Percentiles rank a stretch among this genome's conserved stretches.
Evolutionary conservation across 2,888 invertebrate genomes (phyloP).

Genomic region (Hydrotaea cyrtoneurina): DNA sequence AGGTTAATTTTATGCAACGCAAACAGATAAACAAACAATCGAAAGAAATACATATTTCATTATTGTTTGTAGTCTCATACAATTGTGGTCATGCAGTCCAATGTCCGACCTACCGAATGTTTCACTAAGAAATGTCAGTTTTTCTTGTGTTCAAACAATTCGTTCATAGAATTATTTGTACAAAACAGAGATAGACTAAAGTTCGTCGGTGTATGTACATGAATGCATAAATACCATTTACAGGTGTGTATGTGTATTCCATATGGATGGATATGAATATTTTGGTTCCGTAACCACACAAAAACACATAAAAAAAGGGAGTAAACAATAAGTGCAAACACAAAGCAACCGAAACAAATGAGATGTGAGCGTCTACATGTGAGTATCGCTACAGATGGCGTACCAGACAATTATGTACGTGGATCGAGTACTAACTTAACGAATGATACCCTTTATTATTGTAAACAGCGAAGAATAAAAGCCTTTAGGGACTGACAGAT

Average conservation of each 20-base stretch:
- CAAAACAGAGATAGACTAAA: neutral
- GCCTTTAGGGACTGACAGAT: too few relatives aligned
- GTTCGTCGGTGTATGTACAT: neutral
- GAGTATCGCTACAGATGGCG: neutral
- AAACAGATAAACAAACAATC: neutral
- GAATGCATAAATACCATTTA: neutral
- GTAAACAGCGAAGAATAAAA: too few relatives aligned
- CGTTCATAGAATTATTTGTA: neutral
- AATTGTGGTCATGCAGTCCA: neutral
- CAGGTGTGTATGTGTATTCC: neutral
- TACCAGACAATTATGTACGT: too few relatives aligned
- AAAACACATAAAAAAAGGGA: conserved; percentile 17
- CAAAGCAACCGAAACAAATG: conserved; percentile 5
- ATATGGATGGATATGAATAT: neutral
- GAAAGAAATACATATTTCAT: neutral
- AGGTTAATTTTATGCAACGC: conserved; percentile 34
- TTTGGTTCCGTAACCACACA: conserved; percentile 25
- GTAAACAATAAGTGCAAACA: conserved; percentile 25
- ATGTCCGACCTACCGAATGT: neutral
- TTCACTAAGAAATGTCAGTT: neutral
- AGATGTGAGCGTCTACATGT: neutral
- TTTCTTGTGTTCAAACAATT: neutral
- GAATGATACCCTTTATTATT: too few relatives aligned
- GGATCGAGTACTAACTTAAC: too few relatives aligned
- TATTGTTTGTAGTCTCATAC: neutral